Evolutionary conservation across 2,113 vertebrate genomes (phyloP).

Genomic region (Speoplatyrhinus poulsoni): DNA sequence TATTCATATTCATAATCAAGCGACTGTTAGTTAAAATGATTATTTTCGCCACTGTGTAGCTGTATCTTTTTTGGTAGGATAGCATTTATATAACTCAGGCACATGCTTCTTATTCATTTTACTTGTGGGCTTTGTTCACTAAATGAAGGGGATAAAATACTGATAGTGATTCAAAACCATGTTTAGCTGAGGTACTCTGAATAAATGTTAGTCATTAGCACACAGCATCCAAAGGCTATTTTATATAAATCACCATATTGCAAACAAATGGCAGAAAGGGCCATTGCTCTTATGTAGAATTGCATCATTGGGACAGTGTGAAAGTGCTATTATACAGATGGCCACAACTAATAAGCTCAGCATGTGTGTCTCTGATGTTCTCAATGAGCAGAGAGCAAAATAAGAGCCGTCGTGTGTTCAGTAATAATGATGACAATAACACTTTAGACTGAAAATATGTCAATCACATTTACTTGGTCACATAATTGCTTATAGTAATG

Average conservation of each 20-base stretch:
- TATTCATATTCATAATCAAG: slow-evolving; percentile 68
- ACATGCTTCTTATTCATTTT: slow-evolving; percentile 16
- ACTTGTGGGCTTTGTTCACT: slow-evolving; percentile 1
- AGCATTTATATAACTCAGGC: slow-evolving; percentile 35
- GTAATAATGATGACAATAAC: slow-evolving; percentile 65
- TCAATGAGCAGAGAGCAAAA: slow-evolving; percentile 58
- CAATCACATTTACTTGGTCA: slow-evolving; percentile 57
- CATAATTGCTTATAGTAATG: slow-evolving; percentile 41
- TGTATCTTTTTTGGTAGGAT: slow-evolving; percentile 41
- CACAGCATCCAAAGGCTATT: slow-evolving; percentile 38
- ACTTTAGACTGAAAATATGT: slow-evolving; percentile 55
- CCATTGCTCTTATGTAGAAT: slow-evolving; percentile 68
- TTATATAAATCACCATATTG: slow-evolving; percentile 41
- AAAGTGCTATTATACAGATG: slow-evolving; percentile 76
- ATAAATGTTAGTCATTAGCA: slow-evolving; percentile 27
- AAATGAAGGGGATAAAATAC: slow-evolving; percentile 11
- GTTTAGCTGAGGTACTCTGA: slow-evolving; percentile 30
- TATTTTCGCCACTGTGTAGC: slow-evolving; percentile 46
- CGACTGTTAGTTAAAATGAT: slow-evolving; percentile 57
- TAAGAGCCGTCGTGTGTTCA: slow-evolving; percentile 57
- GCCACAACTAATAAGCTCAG: slow-evolving; percentile 77
- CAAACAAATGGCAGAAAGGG: slow-evolving; percentile 53
- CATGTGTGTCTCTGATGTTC: slow-evolving; percentile 67
- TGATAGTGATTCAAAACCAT: slow-evolving; percentile 25
- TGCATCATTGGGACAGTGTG: slow-evolving; percentile 66